Evolutionary conservation across 1,140 invertebrate species (phyloP), one percentile per base, ranked within the genome.

Genomic region (Holcopasites calliopsidis): DNA sequence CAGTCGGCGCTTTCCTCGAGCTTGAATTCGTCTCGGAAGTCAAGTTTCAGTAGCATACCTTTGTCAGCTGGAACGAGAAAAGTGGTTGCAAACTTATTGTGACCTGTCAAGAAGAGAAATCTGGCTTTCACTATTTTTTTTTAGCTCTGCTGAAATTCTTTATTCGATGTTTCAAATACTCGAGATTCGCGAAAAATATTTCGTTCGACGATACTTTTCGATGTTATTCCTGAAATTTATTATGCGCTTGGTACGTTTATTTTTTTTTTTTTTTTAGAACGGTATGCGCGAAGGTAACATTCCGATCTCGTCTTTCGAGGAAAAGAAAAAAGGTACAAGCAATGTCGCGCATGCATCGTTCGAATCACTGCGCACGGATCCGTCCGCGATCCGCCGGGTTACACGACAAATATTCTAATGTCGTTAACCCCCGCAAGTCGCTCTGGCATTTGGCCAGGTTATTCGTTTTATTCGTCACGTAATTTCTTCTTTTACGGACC

Each of bases 11-110:
- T 94, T 28, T 93, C 93, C 89, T 98, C 97, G 66, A 98, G 92
- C 61, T 95, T 89, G 90, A 98, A 98, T 69, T 93, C 92, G 88
- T 97, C 96, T 52, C 96, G 93, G 91, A 97, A 97, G 89, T 97
- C 96, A 80, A 98, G 92, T 75, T 94, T 93, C 52, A 97, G 93
- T 38, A 95, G 90, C 92, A 96, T 94, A 21, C 95, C 95, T 76
- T 92, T 90, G 21, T 94, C 94, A 69, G 96, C 96, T 97, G 93
- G 64, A 94, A 95, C 85, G 88, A 61, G 58, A 80, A 18, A 68
- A 33, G 26, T n/a, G 44, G n/a, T n/a, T 47, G 16, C n/a, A 7
- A 40, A 47, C 44, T n/a, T 26, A 54, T 54, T 54, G 52, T 54
- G 23, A n/a, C n/a, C 23, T 28, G 28, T 18, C 23, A 54, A 10